Base-by-base conservation (phyloP, 2,113 vertebrate species). In the Phalacrocorax pelagicus region DNA sequence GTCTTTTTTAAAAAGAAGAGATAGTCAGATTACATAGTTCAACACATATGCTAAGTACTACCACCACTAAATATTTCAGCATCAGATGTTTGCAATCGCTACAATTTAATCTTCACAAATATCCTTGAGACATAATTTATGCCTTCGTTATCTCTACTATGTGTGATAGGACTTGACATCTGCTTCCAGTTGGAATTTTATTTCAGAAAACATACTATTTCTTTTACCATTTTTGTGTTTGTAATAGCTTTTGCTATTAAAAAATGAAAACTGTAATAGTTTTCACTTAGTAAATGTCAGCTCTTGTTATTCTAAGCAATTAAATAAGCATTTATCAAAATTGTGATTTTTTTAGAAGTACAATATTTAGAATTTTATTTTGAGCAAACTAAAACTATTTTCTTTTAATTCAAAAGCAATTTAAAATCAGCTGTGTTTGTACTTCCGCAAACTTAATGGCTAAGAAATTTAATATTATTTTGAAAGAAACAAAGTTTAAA, bases 61-160 rank as follows among this genome's bases (percentile, higher is more conserved):
- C 34, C 22, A 54, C 17, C 46, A 52, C 40, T 77, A 75, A 66
- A 59, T 93, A 82, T 82, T 95, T 89, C 54, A 55, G 71, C n/a
- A 52, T 91, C 81, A 86, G 32, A 80, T 87, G 54, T 91, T 92
- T 91, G 67, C 54, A 66, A 15, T 89, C 70, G 44, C 54, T 85
- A 72, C 24, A 70, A 70, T 92, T 59, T 81, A 92, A 79, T 85
- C 86, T 91, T 95, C 55, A 92, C 40, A 72, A 86, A 88, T 59
- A 12, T 78, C 49, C 54, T 66, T 32, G 47, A 82, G 75, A 46
- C 75, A 34, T 52, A 93, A 93, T 87, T 24, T 89, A 86, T 67
- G 14, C 34, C 38, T 92, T 88, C 2, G 1, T 92, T 96, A 69
- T 90, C 30, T 94, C 40, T 62, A 3, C 27, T 57, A 15, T 81